Base-by-base conservation (phyloP, 2,797 vertebrate genomes). In the Coilia nasus region DNA sequence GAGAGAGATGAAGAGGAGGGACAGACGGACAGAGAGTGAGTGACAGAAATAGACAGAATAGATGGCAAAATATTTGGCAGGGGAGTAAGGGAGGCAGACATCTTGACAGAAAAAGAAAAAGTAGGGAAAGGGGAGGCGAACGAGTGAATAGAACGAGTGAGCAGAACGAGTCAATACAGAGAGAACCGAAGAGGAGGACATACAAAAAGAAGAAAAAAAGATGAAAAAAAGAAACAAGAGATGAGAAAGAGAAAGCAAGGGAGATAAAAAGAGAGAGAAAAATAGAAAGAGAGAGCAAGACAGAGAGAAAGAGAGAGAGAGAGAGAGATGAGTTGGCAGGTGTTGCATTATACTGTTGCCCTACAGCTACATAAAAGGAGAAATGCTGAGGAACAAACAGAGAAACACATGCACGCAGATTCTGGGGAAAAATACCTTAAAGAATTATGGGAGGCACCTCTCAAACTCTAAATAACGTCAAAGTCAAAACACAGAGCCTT, bases 291-390 rank as follows among this genome's bases (percentile, higher is more conserved):
- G 1, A 19, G 67, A 59, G 67, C 56, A 25, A 41, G 12, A 35
- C 23, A 87, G 14, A 41, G 23, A 28, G 90, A 83, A 21, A 86
- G 64, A 86, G 31, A 82, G 64, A 81, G 82, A 54, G 25, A n/a
- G 83, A 47, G 31, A 89, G 21, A 44, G 44, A 59, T 90, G 87
- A 44, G 92, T 91, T 88, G 95, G 96, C 97, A 98, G 98, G 97
- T 98, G 97, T 95, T 96, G 94, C 87, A 86, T 92, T 93, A 95
- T 97, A 96, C 93, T 95, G 91, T 92, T 94, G 93, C 96, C 98
- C 96, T 23, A 81, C 25, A 96, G 98, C 96, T 91, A 97, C 88
- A 93, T 94, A 90, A 91, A 92, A 91, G 93, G 93, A 92, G 90
- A 95, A 7, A 28, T 28, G 62, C 23, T 28, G 9, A 25, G 14